Conservation (phyloP, 1,140 invertebrate genomes). For the Rhizoglyphus robini region DNA sequence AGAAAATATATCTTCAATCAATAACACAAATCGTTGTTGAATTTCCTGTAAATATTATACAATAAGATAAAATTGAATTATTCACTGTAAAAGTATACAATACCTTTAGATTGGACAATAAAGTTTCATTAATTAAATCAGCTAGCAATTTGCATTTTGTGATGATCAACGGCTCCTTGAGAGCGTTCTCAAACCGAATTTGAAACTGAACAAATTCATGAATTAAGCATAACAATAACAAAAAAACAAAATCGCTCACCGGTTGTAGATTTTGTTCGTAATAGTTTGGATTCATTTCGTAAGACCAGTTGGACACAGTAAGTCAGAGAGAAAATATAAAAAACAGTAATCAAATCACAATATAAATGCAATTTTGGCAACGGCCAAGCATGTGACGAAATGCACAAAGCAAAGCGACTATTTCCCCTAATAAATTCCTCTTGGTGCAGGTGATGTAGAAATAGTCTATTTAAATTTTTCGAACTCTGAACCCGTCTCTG, state of each 20-base stretch:
- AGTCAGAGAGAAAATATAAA: no score
- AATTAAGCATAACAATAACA: not conserved
- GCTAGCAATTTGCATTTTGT: conserved; percentile 15
- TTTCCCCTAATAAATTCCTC: no score
- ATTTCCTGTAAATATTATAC: conserved; percentile 43
- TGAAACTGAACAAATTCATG: conserved; percentile 15
- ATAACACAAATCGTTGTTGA: conserved; percentile 50
- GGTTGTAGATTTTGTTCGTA: conserved; percentile 42
- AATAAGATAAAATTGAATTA: not conserved
- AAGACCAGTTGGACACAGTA: no score
- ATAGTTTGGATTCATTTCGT: conserved; percentile 53
- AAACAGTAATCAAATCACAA: no score
- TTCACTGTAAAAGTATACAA: not conserved
- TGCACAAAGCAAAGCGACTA: no score
- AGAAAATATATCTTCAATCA: conserved; percentile 62
- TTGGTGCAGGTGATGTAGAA: no score
- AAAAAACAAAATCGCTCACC: not conserved
- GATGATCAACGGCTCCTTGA: conserved; percentile 9
- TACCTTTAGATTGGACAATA: conserved; percentile 12
- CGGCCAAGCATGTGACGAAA: no score
- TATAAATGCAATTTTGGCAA: no score
- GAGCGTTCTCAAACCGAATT: conserved; percentile 8
- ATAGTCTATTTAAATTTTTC: no score
- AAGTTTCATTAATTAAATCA: conserved; percentile 19
- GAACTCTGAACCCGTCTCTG: no score